Percentiles rank a stretch among this genome's conserved stretches.
phyloP scores from a whole-genome alignment of 2,113 vertebrate species.

The Hyaena hyaena region DNA sequence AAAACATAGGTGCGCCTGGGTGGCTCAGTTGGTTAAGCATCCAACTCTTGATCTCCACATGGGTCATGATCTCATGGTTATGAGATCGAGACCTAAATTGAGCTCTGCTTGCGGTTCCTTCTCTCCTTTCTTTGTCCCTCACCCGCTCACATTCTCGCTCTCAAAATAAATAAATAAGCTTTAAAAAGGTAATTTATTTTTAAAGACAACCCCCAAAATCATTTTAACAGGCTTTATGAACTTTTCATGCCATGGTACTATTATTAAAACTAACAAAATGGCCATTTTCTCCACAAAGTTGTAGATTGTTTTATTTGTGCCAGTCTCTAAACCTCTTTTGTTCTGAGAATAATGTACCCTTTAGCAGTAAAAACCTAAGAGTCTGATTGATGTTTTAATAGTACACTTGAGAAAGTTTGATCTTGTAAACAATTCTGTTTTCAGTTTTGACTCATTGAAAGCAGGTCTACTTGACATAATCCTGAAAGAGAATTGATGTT shows the following conservation, averaged over 20 bases:
- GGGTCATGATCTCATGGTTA: background rate
- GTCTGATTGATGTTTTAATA: background rate
- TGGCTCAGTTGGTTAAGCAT: background rate
- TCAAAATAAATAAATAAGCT: too few relatives aligned
- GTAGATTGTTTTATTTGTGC: background rate
- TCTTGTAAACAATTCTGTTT: constrained; percentile 45
- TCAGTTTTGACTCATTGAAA: constrained; percentile 35
- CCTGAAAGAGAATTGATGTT: constrained; percentile 41
- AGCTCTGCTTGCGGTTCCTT: background rate
- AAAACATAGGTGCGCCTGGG: background rate
- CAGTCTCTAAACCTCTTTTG: background rate
- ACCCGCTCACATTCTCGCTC: background rate
- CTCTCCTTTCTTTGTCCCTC: background rate
- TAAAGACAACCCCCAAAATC: background rate
- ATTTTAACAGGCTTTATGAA: background rate
- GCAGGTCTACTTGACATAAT: constrained; percentile 15
- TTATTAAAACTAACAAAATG: background rate
- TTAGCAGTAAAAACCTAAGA: background rate
- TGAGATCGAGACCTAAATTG: background rate
- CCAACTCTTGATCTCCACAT: background rate
- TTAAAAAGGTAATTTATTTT: background rate
- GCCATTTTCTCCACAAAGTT: background rate
- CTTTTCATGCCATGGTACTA: background rate
- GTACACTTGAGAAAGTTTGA: background rate
- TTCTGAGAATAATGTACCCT: background rate